A percentile compares a stretch with the other conserved stretches of the same genome.
Conservation (phyloP, 2,797 vertebrate genomes). For the Lates japonicus region DNA sequence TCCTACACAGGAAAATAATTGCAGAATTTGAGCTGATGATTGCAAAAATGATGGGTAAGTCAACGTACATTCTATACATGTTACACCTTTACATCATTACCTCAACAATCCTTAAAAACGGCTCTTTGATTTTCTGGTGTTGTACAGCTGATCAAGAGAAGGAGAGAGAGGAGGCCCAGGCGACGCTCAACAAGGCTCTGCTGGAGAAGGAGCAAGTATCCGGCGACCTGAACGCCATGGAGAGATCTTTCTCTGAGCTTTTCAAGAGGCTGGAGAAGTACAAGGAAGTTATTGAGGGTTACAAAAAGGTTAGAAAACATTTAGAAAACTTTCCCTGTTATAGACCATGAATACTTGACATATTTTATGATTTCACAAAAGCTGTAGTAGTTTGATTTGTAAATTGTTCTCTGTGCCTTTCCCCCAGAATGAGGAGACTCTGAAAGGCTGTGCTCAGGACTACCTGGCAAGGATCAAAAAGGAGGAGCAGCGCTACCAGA, state of each 20-base stretch:
- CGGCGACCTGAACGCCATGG: conserved; percentile 89
- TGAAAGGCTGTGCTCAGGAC: conserved; percentile 92
- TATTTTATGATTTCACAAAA: background rate
- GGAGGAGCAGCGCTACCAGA: conserved; percentile 92
- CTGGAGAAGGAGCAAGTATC: conserved; percentile 90
- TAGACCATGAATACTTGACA: background rate
- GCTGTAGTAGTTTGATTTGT: background rate
- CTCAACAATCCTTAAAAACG: background rate
- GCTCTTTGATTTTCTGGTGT: background rate
- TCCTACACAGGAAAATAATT: conserved; percentile 88
- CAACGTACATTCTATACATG: background rate
- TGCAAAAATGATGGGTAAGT: conserved; percentile 89
- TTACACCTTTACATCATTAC: too few species aligned
- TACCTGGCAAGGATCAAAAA: conserved; percentile 89
- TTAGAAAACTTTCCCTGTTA: fast-evolving
- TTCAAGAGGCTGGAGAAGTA: conserved; percentile 95
- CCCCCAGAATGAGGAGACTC: conserved; percentile 91
- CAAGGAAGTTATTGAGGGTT: conserved; percentile 91
- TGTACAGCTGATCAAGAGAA: conserved; percentile 88
- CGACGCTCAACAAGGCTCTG: conserved; percentile 82
- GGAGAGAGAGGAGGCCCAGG: conserved; percentile 83
- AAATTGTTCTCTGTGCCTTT: background rate
- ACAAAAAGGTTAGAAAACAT: conserved; percentile 85
- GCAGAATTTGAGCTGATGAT: conserved; percentile 89
- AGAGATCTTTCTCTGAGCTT: conserved; percentile 92